These are phyloP conservation scores for Rallus limicola DNA, from an alignment of 2,113 vertebrate species.

Conservation along the genomic window DNA sequence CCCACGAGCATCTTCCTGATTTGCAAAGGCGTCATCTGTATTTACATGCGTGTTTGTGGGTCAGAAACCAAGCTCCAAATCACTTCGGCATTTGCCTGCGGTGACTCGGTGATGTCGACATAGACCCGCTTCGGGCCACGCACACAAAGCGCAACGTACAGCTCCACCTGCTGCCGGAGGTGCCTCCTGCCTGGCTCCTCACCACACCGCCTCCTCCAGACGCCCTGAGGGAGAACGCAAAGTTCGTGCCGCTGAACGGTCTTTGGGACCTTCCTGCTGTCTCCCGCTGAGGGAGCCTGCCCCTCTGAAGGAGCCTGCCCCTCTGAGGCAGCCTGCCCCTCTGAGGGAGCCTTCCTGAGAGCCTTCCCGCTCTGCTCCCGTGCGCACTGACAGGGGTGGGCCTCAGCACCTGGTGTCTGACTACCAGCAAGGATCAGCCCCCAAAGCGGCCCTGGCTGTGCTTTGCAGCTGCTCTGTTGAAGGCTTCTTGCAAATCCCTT, in stretches of 20 bases:
- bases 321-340: rapidly evolving
- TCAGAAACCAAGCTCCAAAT: not conserved
- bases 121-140: rapidly evolving
- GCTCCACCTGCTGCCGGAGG: conserved; percentile 50
- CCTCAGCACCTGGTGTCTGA: not conserved
- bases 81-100: not conserved
- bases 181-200: not conserved
- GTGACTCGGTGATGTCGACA: not conserved
- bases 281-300: not conserved
- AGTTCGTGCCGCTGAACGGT: not conserved
- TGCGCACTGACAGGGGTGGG: not conserved
- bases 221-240: not conserved
- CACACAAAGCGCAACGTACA: not conserved
- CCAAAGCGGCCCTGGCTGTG: not conserved
- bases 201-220: not conserved
- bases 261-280: not conserved
- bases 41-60: not conserved
- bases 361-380: not conserved
- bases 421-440: not conserved
- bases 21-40: not conserved
- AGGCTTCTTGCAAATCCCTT: not conserved
- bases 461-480: not conserved
- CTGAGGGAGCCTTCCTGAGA: not conserved
- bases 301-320: not conserved
- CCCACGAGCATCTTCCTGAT: not conserved